Conservation (phyloP, 2,888 invertebrate species). For the Conops quadrifasciatus region DNA sequence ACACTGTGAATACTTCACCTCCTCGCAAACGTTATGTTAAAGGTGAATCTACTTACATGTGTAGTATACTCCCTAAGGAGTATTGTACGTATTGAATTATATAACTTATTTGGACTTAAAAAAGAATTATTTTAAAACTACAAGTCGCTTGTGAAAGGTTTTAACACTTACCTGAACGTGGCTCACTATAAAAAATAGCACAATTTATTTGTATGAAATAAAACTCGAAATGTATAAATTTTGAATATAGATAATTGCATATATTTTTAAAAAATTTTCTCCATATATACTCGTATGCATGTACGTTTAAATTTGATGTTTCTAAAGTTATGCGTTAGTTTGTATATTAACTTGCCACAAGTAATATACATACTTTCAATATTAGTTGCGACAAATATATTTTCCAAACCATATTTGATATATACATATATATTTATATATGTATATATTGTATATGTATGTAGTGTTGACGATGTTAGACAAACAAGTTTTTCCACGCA, state of each 20-base stretch:
- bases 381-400: constrained; percentile 18
- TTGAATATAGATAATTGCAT: constrained; percentile 1
- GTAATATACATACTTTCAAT: background rate
- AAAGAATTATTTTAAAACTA: too few species aligned
- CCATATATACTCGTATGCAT: background rate
- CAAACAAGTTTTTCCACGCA: constrained; percentile 40
- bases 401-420: background rate
- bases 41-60: too few species aligned
- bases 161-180: background rate
- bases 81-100: too few species aligned
- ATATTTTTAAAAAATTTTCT: background rate
- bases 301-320: background rate
- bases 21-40: too few species aligned
- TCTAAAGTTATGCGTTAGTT: background rate
- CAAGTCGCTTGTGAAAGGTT: too few species aligned
- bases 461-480: constrained; percentile 33
- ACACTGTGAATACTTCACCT: too few species aligned
- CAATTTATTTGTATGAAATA: background rate
- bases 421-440: background rate
- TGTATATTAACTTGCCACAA: constrained; percentile 1
- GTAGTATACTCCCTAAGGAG: too few species aligned
- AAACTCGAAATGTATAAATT: constrained; percentile 2
- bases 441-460: background rate
- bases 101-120: too few species aligned
- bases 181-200: too few species aligned